These are phyloP conservation scores for Drosophila aldrichi DNA, from an alignment of 2,888 invertebrate genomes.

Conservation along the genomic window DNA sequence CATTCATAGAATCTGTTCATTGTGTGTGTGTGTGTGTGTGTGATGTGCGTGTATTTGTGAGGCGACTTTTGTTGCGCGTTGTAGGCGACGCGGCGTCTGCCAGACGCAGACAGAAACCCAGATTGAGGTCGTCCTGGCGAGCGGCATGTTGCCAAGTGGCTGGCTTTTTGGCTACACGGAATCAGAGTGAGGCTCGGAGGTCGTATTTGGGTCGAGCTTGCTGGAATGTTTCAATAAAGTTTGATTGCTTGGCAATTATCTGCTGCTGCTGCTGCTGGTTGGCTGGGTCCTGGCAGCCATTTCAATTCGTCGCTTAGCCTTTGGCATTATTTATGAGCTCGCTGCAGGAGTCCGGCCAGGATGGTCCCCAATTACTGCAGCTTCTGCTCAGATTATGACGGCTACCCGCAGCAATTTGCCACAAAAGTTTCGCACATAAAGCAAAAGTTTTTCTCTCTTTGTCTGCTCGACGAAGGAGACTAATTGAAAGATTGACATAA, in stretches of 20 bases:
- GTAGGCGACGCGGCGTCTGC: conserved; percentile 69
- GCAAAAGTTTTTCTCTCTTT: conserved; percentile 32
- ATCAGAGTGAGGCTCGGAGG: conserved; percentile 20
- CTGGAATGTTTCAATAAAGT: conserved; percentile 70
- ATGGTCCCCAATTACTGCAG: conserved; percentile 67
- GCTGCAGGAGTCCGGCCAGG: conserved; percentile 25
- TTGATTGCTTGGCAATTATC: conserved; percentile 79
- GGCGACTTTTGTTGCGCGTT: conserved; percentile 22
- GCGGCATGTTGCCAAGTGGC: conserved; percentile 20
- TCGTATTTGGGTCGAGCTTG: conserved; percentile 29
- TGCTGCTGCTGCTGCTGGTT: conserved; percentile 47
- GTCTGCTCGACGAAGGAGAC: not conserved
- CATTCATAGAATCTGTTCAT: not conserved
- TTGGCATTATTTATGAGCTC: conserved; percentile 57
- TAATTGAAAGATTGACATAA: conserved; percentile 49
- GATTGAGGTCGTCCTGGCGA: conserved; percentile 62
- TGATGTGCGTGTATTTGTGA: not conserved
- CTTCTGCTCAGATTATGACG: conserved; percentile 35
- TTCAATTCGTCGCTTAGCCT: conserved; percentile 63
- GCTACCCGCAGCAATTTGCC: conserved; percentile 66
- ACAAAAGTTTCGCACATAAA: conserved; percentile 51
- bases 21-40: not conserved
- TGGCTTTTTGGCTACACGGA: conserved; percentile 9
- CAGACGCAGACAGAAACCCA: conserved; percentile 47
- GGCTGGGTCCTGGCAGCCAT: conserved; percentile 52